Evolutionary conservation across 1,140 invertebrate genomes (phyloP), one percentile per base, ranked within the genome.

Genomic region (Leptonema lineaticorne): DNA sequence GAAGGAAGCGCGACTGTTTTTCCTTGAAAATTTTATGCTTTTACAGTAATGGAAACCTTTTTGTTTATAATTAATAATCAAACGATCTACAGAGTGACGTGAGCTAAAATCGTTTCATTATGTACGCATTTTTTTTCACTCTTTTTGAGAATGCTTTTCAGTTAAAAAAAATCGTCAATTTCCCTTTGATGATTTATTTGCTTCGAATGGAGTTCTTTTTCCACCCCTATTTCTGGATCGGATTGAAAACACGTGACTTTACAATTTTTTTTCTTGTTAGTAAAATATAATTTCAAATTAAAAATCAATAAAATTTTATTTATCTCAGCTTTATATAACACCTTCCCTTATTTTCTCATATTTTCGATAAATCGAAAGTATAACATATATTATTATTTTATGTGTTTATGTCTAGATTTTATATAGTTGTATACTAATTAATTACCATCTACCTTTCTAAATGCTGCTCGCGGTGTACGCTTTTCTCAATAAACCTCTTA

Each of bases 1-100:
- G 56, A 41, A 24, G 41, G 28, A 63, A 48, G 33, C 20, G 33
- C 46, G 45, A 65, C n/a, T 28, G 48, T 37, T 66, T 57, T 66
- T 57, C 3, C 30, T 56, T 66, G 4, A 57, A 66, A 66, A 66
- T 64, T 62, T 62, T 62, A 4, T 18, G 46, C 46, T 50, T 64
- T 63, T 41, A 9, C 27, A 56, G 16, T 66, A 66, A 66, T 33
- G 53, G 41, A 66, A 66, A 45, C 29, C 50, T 66, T 66, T 57
- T 50, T 64, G 62, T 48, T 50, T 50, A 20, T 64, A 64, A 64
- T 64, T 64, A 64, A 64, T 64, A 64, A 45, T 64, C 62, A 20
- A 37, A 8, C 16, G 16, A 14, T 26, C 26, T 3, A 59, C 28
- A 29, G 28, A 45, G 37, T 33, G 59, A 62, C 30, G 59, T 27